Percentiles rank a stretch among this genome's conserved stretches.
These are phyloP conservation scores for Tenthredo notha DNA, from an alignment of 2,888 invertebrate species.

Conservation along the genomic window DNA sequence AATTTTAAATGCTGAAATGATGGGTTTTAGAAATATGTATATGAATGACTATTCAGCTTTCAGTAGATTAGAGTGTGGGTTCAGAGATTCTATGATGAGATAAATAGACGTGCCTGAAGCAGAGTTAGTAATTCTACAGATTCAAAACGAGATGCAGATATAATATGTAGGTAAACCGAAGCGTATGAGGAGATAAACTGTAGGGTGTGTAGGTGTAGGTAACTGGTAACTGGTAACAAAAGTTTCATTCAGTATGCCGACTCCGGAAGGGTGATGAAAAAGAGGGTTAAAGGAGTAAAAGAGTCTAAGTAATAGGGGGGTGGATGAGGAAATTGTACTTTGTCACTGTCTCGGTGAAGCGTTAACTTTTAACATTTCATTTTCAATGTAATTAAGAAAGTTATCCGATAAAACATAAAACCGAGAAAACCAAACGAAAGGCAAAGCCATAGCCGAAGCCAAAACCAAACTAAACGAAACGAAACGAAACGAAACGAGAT, in stretches of 20 bases:
- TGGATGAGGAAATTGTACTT: neutral
- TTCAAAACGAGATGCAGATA: neutral
- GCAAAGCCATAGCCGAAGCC: no score
- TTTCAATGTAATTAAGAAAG: constrained; percentile 48
- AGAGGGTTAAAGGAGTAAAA: neutral
- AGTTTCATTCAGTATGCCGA: constrained; percentile 8
- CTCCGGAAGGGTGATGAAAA: neutral
- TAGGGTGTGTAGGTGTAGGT: neutral
- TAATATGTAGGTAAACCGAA: neutral
- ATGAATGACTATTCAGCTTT: neutral
- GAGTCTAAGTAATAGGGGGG: neutral
- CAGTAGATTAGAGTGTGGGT: neutral
- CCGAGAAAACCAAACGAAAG: neutral
- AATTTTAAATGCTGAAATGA: neutral
- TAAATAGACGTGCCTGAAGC: neutral
- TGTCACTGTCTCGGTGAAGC: constrained; percentile 23
- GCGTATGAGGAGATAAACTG: neutral
- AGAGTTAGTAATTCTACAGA: neutral
- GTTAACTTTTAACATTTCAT: constrained; percentile 41
- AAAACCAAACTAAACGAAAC: neutral
- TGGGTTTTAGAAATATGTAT: neutral
- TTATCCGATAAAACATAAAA: constrained; percentile 51
- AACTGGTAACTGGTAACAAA: neutral
- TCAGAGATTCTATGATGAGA: neutral
- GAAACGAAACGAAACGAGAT: neutral